Conservation (phyloP, 2,797 vertebrate species). For the Pseudocheirus occidentalis region DNA sequence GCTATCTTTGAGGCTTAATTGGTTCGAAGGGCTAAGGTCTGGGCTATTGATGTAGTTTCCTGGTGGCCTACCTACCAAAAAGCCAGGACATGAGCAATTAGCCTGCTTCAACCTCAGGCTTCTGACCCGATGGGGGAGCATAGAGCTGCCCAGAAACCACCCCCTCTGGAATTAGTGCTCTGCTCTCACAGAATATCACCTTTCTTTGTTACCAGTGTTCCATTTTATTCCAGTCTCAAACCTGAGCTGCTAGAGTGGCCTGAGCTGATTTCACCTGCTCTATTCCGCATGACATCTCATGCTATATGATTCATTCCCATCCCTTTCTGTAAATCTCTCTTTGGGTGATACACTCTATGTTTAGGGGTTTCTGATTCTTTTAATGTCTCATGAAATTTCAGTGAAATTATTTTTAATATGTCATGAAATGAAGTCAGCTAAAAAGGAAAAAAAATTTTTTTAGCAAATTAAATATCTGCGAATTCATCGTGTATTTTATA, state of each 20-base stretch:
- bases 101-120: neutral
- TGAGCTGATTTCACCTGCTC: neutral
- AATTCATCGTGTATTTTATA: neutral
- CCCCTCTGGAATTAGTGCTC: neutral
- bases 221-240: neutral
- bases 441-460: neutral
- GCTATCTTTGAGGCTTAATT: neutral
- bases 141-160: neutral
- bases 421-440: neutral
- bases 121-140: neutral
- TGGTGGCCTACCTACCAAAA: neutral
- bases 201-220: neutral
- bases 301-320: neutral
- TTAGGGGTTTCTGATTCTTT: neutral
- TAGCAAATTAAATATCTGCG: neutral
- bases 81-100: neutral
- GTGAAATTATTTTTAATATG: too few relatives aligned
- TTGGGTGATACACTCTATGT: neutral
- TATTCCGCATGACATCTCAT: neutral
- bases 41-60: neutral
- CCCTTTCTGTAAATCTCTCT: neutral
- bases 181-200: neutral
- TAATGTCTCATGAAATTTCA: neutral
- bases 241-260: neutral
- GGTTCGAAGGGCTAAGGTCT: neutral